Conservation (phyloP, 2,797 vertebrate genomes). For the Pogoniulus pusillus region DNA sequence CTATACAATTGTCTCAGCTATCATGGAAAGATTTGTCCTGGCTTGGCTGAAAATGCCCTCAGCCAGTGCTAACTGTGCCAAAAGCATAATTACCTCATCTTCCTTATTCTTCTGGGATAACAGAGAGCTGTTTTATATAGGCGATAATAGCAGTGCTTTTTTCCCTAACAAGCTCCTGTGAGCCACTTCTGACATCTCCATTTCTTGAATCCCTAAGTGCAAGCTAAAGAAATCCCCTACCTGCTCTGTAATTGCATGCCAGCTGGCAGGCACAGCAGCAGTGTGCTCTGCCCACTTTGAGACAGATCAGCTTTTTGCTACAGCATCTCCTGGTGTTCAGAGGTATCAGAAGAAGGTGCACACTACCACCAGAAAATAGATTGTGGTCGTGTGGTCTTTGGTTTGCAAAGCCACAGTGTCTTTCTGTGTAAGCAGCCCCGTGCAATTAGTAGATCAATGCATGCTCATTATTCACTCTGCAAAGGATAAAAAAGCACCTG, state of each 20-base stretch:
- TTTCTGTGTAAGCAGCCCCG: slow-evolving; percentile 14
- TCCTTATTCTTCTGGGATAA: slow-evolving; percentile 8
- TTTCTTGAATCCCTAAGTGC: neutral
- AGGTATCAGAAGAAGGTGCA: neutral
- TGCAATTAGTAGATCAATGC: neutral
- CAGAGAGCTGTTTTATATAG: neutral
- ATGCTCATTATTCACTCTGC: neutral
- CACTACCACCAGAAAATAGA: neutral
- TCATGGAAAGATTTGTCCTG: slow-evolving; percentile 1
- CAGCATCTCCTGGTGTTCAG: neutral
- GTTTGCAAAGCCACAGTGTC: neutral
- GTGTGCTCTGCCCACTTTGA: neutral
- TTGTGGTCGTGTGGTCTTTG: neutral
- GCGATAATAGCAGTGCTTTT: neutral
- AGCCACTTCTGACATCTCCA: neutral
- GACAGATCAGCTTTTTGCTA: neutral
- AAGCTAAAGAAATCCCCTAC: neutral
- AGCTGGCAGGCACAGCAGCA: neutral
- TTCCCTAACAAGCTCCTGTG: neutral
- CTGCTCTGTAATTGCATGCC: neutral
- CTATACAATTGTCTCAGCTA: neutral
- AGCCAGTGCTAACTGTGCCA: slow-evolving; percentile 10
- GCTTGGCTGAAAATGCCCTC: slow-evolving; percentile 3
- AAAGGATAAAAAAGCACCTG: neutral
- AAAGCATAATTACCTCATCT: slow-evolving; percentile 17